Evolutionary conservation across 1,140 invertebrate species (phyloP), one percentile per base, ranked within the genome.

Genomic region (Oedothorax gibbosus): DNA sequence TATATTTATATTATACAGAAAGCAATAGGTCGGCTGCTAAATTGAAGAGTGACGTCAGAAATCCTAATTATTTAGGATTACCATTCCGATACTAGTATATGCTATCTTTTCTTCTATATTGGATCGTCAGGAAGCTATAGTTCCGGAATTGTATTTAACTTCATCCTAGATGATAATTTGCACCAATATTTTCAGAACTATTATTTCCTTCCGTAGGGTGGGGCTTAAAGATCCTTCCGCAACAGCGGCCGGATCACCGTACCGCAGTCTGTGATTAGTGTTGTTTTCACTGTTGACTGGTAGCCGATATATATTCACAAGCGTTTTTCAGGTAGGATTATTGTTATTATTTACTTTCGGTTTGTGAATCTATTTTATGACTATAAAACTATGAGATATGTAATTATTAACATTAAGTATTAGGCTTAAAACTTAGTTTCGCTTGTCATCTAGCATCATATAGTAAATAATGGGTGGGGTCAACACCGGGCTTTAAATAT

Each of bases 141-240:
- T 54, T 35, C 64, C n/a, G 77, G n/a, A 68, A n/a, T 18, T 53
- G 14, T 20, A 66, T 35, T 68, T 21, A 54, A 20, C 68, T 79
- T 79, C 53, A 71, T 65, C 49, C 80, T 84, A 51, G 15, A 84
- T 84, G 81, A 66, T 84, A 64, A 11, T 84, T 75, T 75, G 57
- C 76, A 14, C 14, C 20, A 75, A 57, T 11, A 56, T 62, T 75
- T 18, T 53, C 14, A 84, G 69, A 76, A 60, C 18, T 66, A 84
- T 84, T 49, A 84, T 84, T 84, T 84, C 81, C 81, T 84, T 84
- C 81, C 81, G 60, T 75, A 75, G 81, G 81, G 81, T 84, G 81
- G 81, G 81, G 81, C 72, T 18, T 49, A 84, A 84, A 84, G 75
- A 84, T 84, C 72, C 81, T 84, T 84, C 81, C 81, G 81, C 81